Base-by-base conservation (phyloP, 2,888 invertebrate species). In the Artemia sinica region DNA sequence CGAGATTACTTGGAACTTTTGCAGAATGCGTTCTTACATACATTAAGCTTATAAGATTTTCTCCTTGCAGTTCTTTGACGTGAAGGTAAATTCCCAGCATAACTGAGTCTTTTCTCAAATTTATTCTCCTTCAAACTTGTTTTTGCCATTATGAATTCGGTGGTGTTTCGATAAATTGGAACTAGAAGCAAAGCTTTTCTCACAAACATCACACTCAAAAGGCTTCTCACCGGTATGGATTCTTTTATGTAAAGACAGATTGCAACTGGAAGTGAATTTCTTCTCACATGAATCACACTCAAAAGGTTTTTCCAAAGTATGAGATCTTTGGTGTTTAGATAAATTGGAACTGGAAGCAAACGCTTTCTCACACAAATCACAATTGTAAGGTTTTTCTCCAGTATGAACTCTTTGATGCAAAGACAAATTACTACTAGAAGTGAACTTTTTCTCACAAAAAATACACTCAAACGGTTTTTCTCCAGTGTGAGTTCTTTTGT, bases 401-500 rank as follows among this genome's bases (percentile, higher is more conserved):
- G 71, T 67, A 67, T 74, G 72, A 41, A 70, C 66, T 52, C 71
- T 72, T 58, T 72, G 70, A 49, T 74, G 74, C 52, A 72, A 69
- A 13, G 72, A 71, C 66, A 74, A 66, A 11, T 72, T 72, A 63
- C 73, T 69, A 50, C 73, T 74, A 7, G 73, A 70, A n/a, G 70
- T 68, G 70, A 73, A 74, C 10, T 65, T 65, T 69, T 74, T 74
- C 1, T 71, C 72, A 71, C 74, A 74, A 6, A 71, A 67, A 28
- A 68, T 68, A 66, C 74, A 74, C 14, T 69, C 65, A 70, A 72
- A 73, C n/a, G 74, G 74, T 65, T 71, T 71, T 68, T 73, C 73
- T 12, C 73, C 74, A 8, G 73, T 73, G 70, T 74, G 74, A 8
- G 28, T 58, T 58, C 63, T 58, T 28, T 18, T 58, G 12, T 58